Percentiles rank a stretch among this genome's conserved stretches.
phyloP scores from a whole-genome alignment of 2,888 invertebrate species.

The Theretra japonica region DNA sequence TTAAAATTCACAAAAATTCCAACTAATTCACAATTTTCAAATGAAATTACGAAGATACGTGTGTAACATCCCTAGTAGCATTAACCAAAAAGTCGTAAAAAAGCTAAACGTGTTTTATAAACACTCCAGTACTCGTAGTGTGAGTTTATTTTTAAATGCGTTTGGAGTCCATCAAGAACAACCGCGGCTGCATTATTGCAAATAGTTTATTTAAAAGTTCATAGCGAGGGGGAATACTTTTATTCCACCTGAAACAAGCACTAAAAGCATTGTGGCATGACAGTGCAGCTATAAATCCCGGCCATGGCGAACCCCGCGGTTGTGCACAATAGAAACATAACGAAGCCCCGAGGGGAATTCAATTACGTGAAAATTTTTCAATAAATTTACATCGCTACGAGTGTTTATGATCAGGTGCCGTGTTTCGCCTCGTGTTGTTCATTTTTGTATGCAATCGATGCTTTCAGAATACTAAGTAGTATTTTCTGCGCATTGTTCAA shows the following conservation, averaged over 20 bases:
- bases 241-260: constrained; percentile 21
- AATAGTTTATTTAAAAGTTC: constrained; percentile 9
- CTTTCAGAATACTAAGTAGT: background rate
- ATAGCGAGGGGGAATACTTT: background rate
- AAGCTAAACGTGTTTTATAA: too few species aligned
- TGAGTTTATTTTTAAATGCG: background rate
- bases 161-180: background rate
- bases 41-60: background rate
- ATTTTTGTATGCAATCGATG: constrained; percentile 5
- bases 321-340: constrained; percentile 29
- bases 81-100: too few species aligned
- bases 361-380: constrained; percentile 42
- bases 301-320: constrained; percentile 2
- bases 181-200: background rate
- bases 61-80: too few species aligned
- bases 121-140: background rate
- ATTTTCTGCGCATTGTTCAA: background rate
- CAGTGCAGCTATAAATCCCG: constrained; percentile 32
- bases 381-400: constrained; percentile 29
- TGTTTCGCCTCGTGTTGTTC: background rate
- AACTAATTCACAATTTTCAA: background rate
- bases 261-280: constrained; percentile 13
- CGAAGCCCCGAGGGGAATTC: constrained; percentile 40
- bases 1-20: background rate
- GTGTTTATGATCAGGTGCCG: constrained; percentile 7